Conservation (phyloP, 2,797 vertebrate genomes). For the Myotis daubentonii region DNA sequence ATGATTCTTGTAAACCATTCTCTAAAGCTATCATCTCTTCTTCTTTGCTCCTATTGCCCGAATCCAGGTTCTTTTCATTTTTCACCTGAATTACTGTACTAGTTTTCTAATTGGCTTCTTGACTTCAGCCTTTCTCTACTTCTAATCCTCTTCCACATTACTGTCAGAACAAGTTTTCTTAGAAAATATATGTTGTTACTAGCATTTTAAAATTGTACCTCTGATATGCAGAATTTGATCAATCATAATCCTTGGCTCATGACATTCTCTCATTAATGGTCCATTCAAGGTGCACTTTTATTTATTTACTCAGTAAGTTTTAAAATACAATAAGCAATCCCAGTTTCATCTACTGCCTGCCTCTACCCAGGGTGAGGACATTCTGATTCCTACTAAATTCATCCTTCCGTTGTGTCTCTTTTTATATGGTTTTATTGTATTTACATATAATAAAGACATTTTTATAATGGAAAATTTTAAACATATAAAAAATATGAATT, state of each 20-base stretch:
- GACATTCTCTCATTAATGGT: neutral
- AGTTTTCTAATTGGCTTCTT: slow-evolving; percentile 10
- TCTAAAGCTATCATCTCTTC: neutral
- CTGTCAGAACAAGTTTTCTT: neutral
- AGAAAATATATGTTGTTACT: neutral
- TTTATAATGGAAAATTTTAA: slow-evolving; percentile 23
- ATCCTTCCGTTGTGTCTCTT: neutral
- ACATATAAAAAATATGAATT: neutral
- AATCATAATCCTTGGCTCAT: neutral
- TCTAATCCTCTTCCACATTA: neutral
- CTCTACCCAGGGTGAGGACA: neutral
- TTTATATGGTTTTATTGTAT: slow-evolving; percentile 30
- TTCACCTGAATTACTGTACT: neutral
- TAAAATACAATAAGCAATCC: neutral
- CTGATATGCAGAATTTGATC: neutral
- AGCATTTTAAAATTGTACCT: neutral
- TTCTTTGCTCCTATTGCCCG: neutral
- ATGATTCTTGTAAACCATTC: neutral
- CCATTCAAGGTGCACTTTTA: neutral
- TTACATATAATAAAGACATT: neutral
- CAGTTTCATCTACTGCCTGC: neutral
- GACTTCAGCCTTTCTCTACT: neutral
- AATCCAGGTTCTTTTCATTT: neutral
- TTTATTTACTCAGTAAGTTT: neutral
- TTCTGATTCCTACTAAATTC: slow-evolving; percentile 7